phyloP scores from a whole-genome alignment of 2,888 invertebrate genomes.

The Leptopilina syphax region DNA sequence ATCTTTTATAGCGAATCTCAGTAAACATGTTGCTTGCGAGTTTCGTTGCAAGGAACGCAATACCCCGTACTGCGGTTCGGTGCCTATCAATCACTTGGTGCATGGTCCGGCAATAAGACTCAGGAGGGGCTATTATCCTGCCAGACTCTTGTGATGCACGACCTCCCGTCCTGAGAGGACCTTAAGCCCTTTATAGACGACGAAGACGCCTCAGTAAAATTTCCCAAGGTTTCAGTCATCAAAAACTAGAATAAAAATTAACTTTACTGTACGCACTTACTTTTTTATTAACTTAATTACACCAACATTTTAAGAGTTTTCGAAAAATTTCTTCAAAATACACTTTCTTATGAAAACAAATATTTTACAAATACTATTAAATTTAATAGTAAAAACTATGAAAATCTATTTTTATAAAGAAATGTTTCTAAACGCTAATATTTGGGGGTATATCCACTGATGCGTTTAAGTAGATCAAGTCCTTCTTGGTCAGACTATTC shows the following conservation, averaged over 20 bases:
- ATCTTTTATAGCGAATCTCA: slow-evolving; percentile 20
- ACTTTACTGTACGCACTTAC: neutral
- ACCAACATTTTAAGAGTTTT: neutral
- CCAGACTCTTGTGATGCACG: slow-evolving; percentile 75
- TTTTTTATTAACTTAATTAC: slow-evolving; percentile 15
- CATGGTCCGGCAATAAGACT: slow-evolving; percentile 70
- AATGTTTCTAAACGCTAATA: no score
- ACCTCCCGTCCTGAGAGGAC: slow-evolving; percentile 64
- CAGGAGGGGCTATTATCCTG: slow-evolving; percentile 73
- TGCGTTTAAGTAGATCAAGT: neutral
- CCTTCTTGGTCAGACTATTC: neutral
- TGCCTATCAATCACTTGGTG: slow-evolving; percentile 74
- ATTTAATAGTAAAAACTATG: no score
- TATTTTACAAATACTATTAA: no score
- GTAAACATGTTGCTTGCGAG: slow-evolving; percentile 2
- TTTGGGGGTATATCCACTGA: no score
- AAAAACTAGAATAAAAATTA: slow-evolving; percentile 19
- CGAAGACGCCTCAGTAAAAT: slow-evolving; percentile 30
- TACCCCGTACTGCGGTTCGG: slow-evolving; percentile 45
- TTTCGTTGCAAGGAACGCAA: slow-evolving; percentile 7
- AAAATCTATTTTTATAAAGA: no score
- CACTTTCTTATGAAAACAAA: no score
- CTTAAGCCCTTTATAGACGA: slow-evolving; percentile 44
- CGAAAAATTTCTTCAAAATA: neutral
- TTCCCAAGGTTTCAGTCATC: slow-evolving; percentile 32